Evolutionary conservation across 2,888 invertebrate species (phyloP).

Genomic region (Seira musarum): DNA sequence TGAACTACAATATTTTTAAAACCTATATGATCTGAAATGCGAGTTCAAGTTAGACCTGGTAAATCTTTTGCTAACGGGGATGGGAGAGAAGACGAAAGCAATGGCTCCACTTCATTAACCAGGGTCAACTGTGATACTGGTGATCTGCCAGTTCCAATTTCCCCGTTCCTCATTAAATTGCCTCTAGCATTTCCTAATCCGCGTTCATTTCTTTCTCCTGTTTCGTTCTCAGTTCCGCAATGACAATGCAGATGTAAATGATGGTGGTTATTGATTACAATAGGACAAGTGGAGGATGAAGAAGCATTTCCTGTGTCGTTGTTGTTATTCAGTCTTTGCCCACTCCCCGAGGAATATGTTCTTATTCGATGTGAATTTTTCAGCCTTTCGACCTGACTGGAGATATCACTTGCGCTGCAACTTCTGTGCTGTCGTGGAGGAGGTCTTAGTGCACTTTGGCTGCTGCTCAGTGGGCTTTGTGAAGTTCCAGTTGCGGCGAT

Average conservation of each 20-base stretch:
- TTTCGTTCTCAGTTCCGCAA: neutral
- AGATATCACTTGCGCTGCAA: conserved; percentile 50
- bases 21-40: no score
- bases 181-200: no score
- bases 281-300: conserved; percentile 3
- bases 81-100: conserved; percentile 3
- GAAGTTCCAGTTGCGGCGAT: conserved; percentile 41
- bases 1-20: no score
- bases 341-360: conserved; percentile 33
- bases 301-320: neutral
- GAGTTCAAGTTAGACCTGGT: no score
- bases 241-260: conserved; percentile 48
- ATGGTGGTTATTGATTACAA: conserved; percentile 45
- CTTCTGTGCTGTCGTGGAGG: conserved; percentile 17
- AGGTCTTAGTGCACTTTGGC: neutral
- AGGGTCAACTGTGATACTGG: conserved; percentile 23
- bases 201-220: neutral
- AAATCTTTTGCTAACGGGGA: no score
- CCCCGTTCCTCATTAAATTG: neutral
- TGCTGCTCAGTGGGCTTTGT: conserved; percentile 35
- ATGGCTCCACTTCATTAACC: conserved; percentile 31
- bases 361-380: neutral
- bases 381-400: neutral
- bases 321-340: conserved; percentile 12
- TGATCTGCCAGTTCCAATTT: neutral